Base-by-base conservation (phyloP, 2,797 vertebrate genomes). In the Diceros bicornis region DNA sequence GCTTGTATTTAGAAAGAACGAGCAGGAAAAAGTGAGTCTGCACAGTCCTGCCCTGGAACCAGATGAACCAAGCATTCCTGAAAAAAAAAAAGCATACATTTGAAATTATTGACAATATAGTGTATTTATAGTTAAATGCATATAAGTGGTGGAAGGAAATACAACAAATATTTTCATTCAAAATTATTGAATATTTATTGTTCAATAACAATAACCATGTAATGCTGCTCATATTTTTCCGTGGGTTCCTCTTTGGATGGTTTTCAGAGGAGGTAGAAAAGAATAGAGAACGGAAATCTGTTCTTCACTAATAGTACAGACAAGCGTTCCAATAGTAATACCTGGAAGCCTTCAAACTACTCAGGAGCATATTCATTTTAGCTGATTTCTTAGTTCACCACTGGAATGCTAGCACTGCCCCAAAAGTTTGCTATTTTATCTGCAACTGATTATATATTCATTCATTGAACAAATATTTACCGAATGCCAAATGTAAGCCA, bases 391-490 rank as follows among this genome's bases (percentile, higher is more conserved):
- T 20, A 17, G 41, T 23, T 72, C 29, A 29, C 29, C 13, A 17
- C 0, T 2, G 7, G 64, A 23, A 41, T 7, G 6, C 59, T 16
- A 37, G 52, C 17, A 9, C 29, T 14, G 66, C 23, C 32, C 50
- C 16, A 1, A 27, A 20, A 34, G 29, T 34, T n/a, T 29, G 7
- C 14, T 29, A 29, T 16, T 37, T 37, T 34, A 21, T 32, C 78
- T 66, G 11, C 29, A 34, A 2, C 10, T 13, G 44, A 10, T 7
- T 21, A 20, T 3, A 69, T 3, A 14, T 47, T 59, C n/a, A 20
- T 25, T 21, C 23, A 52, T 1, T 23, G 47, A 72, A 11, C 32
- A 52, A 41, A 59, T 23, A 10, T 61, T 87, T 57, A 12, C 34
- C 21, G 10, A 83, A 59, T 32, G 16, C 55, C 50, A 71, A 2